Base-by-base conservation (phyloP, 2,888 invertebrate species). In the Tanypteryx hageni region DNA sequence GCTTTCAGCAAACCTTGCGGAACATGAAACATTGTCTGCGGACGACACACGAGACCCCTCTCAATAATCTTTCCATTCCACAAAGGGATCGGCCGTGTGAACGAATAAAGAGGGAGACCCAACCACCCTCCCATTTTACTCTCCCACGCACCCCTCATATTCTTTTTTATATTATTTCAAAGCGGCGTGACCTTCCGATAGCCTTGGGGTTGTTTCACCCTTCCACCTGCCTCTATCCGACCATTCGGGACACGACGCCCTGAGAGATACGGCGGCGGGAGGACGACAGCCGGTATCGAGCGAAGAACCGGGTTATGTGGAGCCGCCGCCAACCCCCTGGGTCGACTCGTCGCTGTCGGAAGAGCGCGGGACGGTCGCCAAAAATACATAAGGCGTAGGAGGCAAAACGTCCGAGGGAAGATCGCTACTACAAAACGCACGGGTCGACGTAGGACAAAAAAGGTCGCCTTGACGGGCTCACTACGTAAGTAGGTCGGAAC, bases 321-420 rank as follows among this genome's bases (percentile, higher is more conserved):
- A 76, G 76, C 22, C 76, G 22, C 22, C 22, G 76, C 22, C 22
- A 76, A 27, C 76, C 27, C 76, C 76, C 76, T 1, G 44, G 44
- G 44, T 44, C 44, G 44, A 44, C 1, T 5, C 44, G 44, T 44
- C 44, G 76, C 27, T 76, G 22, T 76, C 76, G 76, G 76, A 68
- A 68, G 68, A 68, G 22, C 22, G 18, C 68, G 68, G 68, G 18
- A 44, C 44, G 68, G 68, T 16, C 64, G n/a, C n/a, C n/a, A 22
- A 4, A 13, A 76, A 27, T 22, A 76, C 76, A 76, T 14, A 27
- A 10, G 68, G 68, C 27, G 76, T 76, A 27, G 76, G 27, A 27
- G 76, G 76, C n/a, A 27, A 76, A 76, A 76, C 76, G 76, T 27
- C 76, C 76, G n/a, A 22, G 76, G 22, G 76, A 76, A n/a, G 76